Evolutionary conservation across 2,888 invertebrate genomes (phyloP).

Genomic region (Ophion ventricosus): DNA sequence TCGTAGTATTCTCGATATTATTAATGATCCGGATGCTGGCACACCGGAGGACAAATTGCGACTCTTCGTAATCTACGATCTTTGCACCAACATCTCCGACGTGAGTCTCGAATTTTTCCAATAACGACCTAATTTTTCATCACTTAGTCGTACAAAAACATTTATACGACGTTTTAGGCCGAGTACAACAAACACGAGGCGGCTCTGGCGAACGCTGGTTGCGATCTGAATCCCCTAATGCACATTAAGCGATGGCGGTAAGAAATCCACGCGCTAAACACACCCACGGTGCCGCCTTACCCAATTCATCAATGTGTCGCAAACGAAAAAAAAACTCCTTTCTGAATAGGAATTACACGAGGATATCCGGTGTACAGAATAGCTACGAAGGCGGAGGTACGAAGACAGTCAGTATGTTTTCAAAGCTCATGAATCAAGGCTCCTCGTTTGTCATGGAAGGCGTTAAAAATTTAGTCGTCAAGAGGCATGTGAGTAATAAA

Average conservation of each 20-base stretch:
- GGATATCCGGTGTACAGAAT: conserved; percentile 89
- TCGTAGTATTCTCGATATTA: conserved; percentile 93
- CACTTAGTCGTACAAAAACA: background rate
- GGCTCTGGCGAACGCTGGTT: conserved; percentile 91
- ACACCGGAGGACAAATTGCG: conserved; percentile 96
- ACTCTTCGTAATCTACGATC: conserved; percentile 95
- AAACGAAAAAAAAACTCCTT: background rate
- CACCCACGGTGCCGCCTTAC: background rate
- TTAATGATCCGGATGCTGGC: conserved; percentile 94
- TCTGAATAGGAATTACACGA: conserved; percentile 88
- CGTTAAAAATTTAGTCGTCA: conserved; percentile 99
- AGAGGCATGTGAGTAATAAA: conserved; percentile 92
- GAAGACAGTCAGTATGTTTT: conserved; percentile 99
- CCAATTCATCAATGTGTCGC: background rate
- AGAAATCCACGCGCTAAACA: conserved; percentile 1
- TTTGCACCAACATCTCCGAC: conserved; percentile 93
- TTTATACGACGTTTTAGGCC: conserved; percentile 78
- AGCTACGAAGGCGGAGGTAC: conserved; percentile 97
- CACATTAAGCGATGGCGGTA: conserved; percentile 97
- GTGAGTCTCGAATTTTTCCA: conserved; percentile 73
- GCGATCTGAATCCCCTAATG: conserved; percentile 93
- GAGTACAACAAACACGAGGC: conserved; percentile 93
- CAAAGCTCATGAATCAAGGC: conserved; percentile 97
- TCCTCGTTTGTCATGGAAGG: conserved; percentile 99
- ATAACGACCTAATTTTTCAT: conserved; percentile 40